These are phyloP conservation scores for Dysdera silvatica DNA, from an alignment of 1,140 invertebrate genomes.

Conservation along the genomic window DNA sequence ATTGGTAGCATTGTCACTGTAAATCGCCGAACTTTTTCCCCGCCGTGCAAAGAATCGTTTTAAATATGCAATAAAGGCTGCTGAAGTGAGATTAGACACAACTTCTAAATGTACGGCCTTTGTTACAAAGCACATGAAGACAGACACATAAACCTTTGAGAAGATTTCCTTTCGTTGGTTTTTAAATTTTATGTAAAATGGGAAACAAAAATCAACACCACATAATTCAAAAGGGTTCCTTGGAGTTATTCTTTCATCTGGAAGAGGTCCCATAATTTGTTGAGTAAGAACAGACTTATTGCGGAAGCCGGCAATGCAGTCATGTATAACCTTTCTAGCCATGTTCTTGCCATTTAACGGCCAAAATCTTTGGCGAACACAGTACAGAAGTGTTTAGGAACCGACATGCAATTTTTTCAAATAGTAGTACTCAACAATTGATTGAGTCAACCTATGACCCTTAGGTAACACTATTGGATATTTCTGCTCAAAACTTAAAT, in stretches of 20 bases:
- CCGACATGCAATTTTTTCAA: constrained; percentile 6
- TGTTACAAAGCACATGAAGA: constrained; percentile 1
- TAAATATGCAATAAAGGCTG: constrained; percentile 37
- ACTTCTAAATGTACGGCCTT: constrained; percentile 12
- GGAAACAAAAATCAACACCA: constrained; percentile 4
- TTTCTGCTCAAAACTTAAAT: not conserved
- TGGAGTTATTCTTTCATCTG: not conserved
- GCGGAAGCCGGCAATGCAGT: not conserved
- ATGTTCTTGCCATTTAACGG: constrained; percentile 1
- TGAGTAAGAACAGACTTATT: not conserved
- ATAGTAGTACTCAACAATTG: constrained; percentile 1
- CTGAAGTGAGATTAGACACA: constrained; percentile 40
- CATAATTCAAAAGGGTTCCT: not conserved
- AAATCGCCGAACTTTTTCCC: constrained; percentile 1
- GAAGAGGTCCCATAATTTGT: constrained; percentile 3
- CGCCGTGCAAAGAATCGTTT: constrained; percentile 7
- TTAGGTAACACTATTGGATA: constrained; percentile 1
- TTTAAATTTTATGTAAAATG: constrained; percentile 1
- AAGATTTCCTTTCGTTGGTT: constrained; percentile 34
- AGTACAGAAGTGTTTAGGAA: not conserved
- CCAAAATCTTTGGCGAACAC: constrained; percentile 16
- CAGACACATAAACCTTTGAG: constrained; percentile 35
- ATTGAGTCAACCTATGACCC: not conserved
- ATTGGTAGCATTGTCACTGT: constrained; percentile 6
- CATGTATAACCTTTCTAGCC: not conserved